A percentile compares a stretch with the other conserved stretches of the same genome.
These are phyloP conservation scores for Rhinophrynus dorsalis DNA, from an alignment of 2,797 vertebrate genomes.

Conservation along the genomic window DNA sequence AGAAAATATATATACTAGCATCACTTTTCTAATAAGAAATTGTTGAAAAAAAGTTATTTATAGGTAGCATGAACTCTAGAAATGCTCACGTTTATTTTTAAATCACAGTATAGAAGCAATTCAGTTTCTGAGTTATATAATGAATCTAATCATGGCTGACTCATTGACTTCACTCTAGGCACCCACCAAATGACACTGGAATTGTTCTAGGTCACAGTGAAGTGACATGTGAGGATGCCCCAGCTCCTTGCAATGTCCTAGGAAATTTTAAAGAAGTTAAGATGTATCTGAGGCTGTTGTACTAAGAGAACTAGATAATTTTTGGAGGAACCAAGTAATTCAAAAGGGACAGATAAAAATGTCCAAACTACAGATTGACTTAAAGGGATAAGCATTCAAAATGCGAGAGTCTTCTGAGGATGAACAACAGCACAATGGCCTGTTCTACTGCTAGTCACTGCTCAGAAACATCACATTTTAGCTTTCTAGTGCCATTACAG, in stretches of 20 bases:
- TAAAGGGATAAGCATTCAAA: too few relatives aligned
- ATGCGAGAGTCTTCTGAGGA: too few relatives aligned
- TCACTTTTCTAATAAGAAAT: neutral
- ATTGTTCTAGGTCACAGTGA: constrained; percentile 12
- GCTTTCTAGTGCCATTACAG: too few relatives aligned
- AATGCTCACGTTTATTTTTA: neutral
- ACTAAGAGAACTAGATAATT: too few relatives aligned
- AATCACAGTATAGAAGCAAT: neutral
- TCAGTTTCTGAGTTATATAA: neutral
- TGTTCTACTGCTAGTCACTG: too few relatives aligned
- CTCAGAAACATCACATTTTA: too few relatives aligned
- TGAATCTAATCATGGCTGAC: neutral
- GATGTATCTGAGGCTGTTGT: too few relatives aligned
- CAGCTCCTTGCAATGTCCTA: neutral
- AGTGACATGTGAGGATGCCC: constrained; percentile 10
- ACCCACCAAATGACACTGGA: neutral
- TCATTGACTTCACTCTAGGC: neutral
- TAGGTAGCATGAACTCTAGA: neutral
- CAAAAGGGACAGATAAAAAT: too few relatives aligned
- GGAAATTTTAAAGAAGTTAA: too few relatives aligned
- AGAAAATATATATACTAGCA: neutral
- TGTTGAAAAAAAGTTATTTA: neutral
- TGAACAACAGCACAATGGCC: too few relatives aligned
- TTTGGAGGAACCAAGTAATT: too few relatives aligned
- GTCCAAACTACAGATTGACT: too few relatives aligned